Evolutionary conservation across 1,140 invertebrate species (phyloP).

Genomic region (Monomorium pharaonis): DNA sequence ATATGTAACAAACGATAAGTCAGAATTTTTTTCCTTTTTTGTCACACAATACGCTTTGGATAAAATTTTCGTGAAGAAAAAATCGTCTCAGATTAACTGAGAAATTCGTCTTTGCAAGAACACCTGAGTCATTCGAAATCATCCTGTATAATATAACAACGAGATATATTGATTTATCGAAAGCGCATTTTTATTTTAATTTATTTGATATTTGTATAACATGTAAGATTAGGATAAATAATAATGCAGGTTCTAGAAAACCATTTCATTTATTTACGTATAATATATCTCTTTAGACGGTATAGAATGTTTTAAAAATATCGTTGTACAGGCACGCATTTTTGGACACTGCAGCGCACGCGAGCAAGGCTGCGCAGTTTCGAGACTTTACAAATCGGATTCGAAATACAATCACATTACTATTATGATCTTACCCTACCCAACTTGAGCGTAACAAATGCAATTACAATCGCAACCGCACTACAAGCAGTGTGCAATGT

Average conservation of each 20-base stretch:
- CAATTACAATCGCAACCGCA: background rate
- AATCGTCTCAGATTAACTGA: too few species aligned
- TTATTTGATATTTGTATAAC: background rate
- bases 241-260: conserved; percentile 50
- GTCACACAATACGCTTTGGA: too few species aligned
- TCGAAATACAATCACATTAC: conserved; percentile 11
- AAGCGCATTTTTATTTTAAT: too few species aligned
- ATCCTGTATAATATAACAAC: too few species aligned
- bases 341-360: conserved; percentile 47
- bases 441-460: conserved; percentile 1
- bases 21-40: too few species aligned
- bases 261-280: conserved; percentile 66
- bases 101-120: too few species aligned
- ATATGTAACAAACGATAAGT: too few species aligned
- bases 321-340: conserved; percentile 70
- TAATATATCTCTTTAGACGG: conserved; percentile 51
- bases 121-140: too few species aligned
- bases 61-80: too few species aligned
- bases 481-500: conserved; percentile 1
- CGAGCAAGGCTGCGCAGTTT: conserved; percentile 21
- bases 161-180: background rate
- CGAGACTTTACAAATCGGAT: conserved; percentile 25
- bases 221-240: background rate
- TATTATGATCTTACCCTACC: conserved; percentile 15
- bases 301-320: conserved; percentile 70